Conservation (phyloP, 2,888 invertebrate genomes). For the Andrena flavipes region DNA sequence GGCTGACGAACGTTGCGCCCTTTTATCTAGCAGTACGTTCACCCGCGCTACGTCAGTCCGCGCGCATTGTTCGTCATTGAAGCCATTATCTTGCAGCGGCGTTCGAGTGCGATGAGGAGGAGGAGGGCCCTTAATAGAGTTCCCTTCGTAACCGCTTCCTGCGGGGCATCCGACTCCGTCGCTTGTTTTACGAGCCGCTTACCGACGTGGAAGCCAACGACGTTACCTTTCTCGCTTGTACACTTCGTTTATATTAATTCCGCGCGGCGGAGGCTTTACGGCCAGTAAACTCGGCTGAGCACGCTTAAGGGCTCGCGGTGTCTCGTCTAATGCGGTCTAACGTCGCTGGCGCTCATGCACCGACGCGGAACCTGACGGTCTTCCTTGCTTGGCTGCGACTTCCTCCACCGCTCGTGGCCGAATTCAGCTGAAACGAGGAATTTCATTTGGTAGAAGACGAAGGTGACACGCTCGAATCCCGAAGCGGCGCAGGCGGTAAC, state of each 20-base stretch:
- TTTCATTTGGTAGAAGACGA: neutral
- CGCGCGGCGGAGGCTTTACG: slow-evolving; percentile 50
- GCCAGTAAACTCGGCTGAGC: slow-evolving; percentile 52
- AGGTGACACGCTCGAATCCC: neutral
- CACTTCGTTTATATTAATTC: slow-evolving; percentile 63
- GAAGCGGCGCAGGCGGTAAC: neutral
- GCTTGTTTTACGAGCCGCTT: slow-evolving; percentile 57
- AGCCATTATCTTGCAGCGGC: slow-evolving; percentile 39
- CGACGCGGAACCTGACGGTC: slow-evolving; percentile 21
- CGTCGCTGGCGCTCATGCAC: slow-evolving; percentile 19
- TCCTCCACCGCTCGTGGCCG: neutral
- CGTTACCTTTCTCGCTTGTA: slow-evolving; percentile 45
- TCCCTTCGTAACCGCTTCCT: slow-evolving; percentile 49
- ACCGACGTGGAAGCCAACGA: slow-evolving; percentile 38
- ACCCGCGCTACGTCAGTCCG: slow-evolving; percentile 18
- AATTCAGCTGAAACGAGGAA: neutral
- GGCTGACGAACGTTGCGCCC: neutral
- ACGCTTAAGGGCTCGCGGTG: slow-evolving; percentile 35
- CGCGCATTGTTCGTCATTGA: slow-evolving; percentile 43
- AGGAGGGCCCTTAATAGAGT: slow-evolving; percentile 41
- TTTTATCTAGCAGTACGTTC: slow-evolving; percentile 25
- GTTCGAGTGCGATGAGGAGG: slow-evolving; percentile 16
- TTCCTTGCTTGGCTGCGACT: neutral
- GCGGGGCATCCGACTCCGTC: slow-evolving; percentile 28
- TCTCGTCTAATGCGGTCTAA: slow-evolving; percentile 37